These are phyloP conservation scores for Xenopus laevis DNA, from an alignment of 2,113 vertebrate genomes.

Conservation along the genomic window DNA sequence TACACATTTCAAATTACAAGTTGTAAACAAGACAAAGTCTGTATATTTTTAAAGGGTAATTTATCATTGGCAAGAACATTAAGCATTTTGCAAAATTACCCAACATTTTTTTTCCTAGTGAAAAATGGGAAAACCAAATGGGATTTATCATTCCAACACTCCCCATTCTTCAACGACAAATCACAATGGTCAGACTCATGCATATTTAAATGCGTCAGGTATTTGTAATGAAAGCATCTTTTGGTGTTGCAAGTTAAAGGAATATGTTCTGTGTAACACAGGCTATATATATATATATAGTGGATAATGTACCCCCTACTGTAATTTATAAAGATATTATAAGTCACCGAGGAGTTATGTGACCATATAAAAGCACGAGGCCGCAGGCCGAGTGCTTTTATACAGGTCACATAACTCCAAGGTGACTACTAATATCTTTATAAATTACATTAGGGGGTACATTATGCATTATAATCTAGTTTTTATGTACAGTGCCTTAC, in stretches of 20 bases:
- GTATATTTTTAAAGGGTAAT: constrained; percentile 18
- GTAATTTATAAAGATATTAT: too few relatives aligned
- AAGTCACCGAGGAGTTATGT: too few relatives aligned
- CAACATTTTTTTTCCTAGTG: constrained; percentile 26
- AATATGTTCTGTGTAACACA: constrained; percentile 47
- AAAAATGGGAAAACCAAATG: constrained; percentile 45
- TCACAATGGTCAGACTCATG: constrained; percentile 44
- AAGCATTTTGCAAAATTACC: constrained; percentile 44
- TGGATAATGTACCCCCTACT: too few relatives aligned
- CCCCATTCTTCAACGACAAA: constrained; percentile 43
- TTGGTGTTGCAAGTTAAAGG: constrained; percentile 26
- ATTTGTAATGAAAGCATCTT: constrained; percentile 40
- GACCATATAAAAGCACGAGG: too few relatives aligned
- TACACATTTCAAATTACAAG: constrained; percentile 8
- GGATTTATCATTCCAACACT: constrained; percentile 41
- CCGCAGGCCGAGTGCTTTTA: too few relatives aligned
- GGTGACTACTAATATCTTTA: too few relatives aligned
- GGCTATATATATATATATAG: constrained; percentile 32
- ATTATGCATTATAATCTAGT: too few relatives aligned
- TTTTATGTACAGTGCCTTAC: too few relatives aligned
- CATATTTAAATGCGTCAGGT: constrained; percentile 41
- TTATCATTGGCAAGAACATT: constrained; percentile 38
- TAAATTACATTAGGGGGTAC: too few relatives aligned
- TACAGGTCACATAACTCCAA: too few relatives aligned
- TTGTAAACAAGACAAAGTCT: constrained; percentile 23